A percentile compares a stretch with the other conserved stretches of the same genome.
Conservation (phyloP, 92 coral and sea anemone genomes). For the Paragorgia papillata region DNA sequence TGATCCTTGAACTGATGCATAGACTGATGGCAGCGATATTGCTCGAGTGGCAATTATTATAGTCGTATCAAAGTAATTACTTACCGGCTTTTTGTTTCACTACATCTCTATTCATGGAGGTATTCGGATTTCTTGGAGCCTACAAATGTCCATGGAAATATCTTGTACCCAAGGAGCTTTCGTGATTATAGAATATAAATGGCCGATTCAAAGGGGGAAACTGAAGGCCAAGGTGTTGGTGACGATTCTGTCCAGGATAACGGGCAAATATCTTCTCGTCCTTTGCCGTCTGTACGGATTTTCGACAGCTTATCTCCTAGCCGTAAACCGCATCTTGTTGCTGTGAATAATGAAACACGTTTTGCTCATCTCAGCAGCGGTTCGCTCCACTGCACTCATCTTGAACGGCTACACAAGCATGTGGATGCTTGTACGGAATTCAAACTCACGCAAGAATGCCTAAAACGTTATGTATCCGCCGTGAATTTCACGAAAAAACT, state of each 20-base stretch:
- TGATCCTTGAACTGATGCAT: no score
- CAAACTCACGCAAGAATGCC: constrained; percentile 37
- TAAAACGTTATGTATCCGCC: constrained; percentile 34
- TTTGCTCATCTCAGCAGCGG: constrained; percentile 26
- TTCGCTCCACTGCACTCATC: constrained; percentile 4
- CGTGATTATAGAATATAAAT: no score
- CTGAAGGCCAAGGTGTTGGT: not conserved
- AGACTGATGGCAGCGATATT: no score
- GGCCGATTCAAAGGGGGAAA: not conserved
- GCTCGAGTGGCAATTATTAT: no score
- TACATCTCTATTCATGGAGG: not conserved
- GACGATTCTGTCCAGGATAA: not conserved
- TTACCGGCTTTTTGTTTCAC: not conserved
- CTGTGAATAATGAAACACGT: constrained; percentile 34
- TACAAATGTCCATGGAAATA: not conserved
- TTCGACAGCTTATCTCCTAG: not conserved
- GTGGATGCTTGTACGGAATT: constrained; percentile 14
- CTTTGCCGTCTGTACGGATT: constrained; percentile 6
- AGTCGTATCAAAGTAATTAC: no score
- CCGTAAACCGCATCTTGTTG: constrained; percentile 15
- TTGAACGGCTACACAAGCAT: constrained; percentile 26
- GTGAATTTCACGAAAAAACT: constrained; percentile 29
- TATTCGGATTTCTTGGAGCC: not conserved
- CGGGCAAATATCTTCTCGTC: not conserved
- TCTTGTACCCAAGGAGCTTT: no score